phyloP scores from a whole-genome alignment of 2,888 invertebrate species.

The Macropis europaea region DNA sequence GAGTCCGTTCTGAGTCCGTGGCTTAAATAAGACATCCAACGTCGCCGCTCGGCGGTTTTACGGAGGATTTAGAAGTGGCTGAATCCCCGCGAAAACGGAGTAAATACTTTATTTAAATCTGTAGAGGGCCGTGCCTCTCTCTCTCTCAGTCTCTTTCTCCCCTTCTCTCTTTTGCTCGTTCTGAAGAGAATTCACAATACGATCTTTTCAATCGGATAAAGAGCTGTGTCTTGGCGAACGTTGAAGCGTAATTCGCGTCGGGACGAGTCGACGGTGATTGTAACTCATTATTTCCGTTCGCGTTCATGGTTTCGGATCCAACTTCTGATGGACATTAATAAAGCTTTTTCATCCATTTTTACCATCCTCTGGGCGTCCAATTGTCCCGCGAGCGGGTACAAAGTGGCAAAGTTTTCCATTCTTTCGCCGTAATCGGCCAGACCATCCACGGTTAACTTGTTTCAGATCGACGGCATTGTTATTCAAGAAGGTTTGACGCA shows the following conservation, averaged over 20 bases:
- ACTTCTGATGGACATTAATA: neutral
- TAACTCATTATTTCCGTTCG: conserved; percentile 1
- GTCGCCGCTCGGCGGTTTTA: conserved; percentile 7
- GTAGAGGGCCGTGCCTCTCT: too few species aligned
- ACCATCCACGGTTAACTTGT: too few species aligned
- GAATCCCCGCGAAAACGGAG: conserved; percentile 9
- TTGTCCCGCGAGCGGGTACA: too few species aligned
- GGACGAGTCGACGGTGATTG: neutral
- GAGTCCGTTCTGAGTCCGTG: conserved; percentile 49
- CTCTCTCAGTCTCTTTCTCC: too few species aligned
- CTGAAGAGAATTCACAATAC: conserved; percentile 16
- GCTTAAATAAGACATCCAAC: conserved; percentile 62
- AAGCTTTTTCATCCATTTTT: neutral
- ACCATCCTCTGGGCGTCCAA: too few species aligned
- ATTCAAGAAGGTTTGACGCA: too few species aligned
- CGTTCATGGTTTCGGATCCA: neutral
- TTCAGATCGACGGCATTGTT: too few species aligned
- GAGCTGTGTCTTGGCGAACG: neutral
- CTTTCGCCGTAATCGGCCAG: too few species aligned
- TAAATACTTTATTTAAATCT: conserved; percentile 38
- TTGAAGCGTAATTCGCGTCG: neutral
- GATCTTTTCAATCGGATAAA: conserved; percentile 29
- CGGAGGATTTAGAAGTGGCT: conserved; percentile 22
- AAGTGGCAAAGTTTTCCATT: too few species aligned
- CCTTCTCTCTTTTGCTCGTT: neutral